Percentiles rank a stretch among this genome's conserved stretches.
Conservation (phyloP, 2,113 vertebrate genomes). For the Cryptoleucopteryx plumbea region DNA sequence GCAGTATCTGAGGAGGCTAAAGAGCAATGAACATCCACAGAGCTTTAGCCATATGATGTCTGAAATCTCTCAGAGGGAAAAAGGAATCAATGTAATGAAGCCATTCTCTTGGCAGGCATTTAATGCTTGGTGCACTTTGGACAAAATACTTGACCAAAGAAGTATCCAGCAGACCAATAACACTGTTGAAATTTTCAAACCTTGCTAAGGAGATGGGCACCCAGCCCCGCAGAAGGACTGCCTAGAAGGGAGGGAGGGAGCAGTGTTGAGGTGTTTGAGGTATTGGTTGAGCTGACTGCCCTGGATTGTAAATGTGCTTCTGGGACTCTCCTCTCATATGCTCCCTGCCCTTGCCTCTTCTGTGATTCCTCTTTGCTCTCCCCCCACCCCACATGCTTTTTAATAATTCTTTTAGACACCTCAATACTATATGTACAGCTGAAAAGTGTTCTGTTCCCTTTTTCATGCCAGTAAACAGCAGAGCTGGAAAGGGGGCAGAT, state of each 20-base stretch:
- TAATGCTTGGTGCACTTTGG: neutral
- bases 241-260: neutral
- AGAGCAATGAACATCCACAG: neutral
- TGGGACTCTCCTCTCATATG: neutral
- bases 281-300: neutral
- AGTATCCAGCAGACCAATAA: neutral
- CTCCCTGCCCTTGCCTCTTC: neutral
- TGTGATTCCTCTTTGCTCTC: neutral
- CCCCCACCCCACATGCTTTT: neutral
- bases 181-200: neutral
- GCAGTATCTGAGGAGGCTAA: neutral
- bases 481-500: neutral
- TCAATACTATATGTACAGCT: neutral
- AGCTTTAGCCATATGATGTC: neutral
- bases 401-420: neutral
- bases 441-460: neutral
- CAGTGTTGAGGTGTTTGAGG: accelerated
- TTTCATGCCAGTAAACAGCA: neutral
- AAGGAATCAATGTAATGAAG: neutral
- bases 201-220: neutral
- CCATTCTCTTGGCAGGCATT: neutral
- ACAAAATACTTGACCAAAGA: neutral
- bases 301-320: neutral
- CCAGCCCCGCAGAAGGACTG: neutral
- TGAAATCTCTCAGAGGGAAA: neutral